Percentiles rank a stretch among this genome's conserved stretches.
Evolutionary conservation across 2,113 vertebrate genomes (phyloP).

Genomic region (Sinocyclocheilus anophthalmus): DNA sequence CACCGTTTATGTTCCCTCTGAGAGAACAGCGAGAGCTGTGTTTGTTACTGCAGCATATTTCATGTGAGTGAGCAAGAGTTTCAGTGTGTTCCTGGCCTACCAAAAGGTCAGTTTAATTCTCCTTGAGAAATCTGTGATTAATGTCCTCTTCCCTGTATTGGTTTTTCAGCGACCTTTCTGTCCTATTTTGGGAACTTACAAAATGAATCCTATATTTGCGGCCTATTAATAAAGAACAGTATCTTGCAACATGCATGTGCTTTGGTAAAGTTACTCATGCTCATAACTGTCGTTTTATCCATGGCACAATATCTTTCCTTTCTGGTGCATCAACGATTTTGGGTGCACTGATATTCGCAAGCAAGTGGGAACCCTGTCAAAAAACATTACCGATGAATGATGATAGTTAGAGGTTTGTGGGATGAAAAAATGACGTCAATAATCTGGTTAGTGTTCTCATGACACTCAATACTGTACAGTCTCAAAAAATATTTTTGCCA

Average conservation of each 20-base stretch:
- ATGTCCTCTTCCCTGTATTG: slow-evolving; percentile 45
- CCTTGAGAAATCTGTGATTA: slow-evolving; percentile 53
- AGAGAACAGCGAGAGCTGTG: slow-evolving; percentile 26
- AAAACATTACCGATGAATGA: no score
- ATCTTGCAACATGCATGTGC: slow-evolving; percentile 24
- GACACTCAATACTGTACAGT: not conserved
- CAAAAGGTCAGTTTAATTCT: slow-evolving; percentile 55
- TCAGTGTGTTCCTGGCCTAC: slow-evolving; percentile 34
- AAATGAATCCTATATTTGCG: slow-evolving; percentile 35
- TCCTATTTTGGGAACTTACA: slow-evolving; percentile 27
- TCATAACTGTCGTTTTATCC: not conserved
- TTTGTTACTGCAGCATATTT: slow-evolving; percentile 34
- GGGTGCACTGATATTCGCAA: not conserved
- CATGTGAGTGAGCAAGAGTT: slow-evolving; percentile 24
- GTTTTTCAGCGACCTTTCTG: slow-evolving; percentile 45
- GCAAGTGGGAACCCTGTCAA: no score
- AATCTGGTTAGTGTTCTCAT: not conserved
- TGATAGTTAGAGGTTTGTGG: not conserved
- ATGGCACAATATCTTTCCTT: not conserved
- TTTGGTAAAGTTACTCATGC: not conserved
- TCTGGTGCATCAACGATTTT: slow-evolving; percentile 6
- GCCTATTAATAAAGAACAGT: slow-evolving; percentile 41
- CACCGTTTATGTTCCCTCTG: not conserved
- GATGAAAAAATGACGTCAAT: not conserved
- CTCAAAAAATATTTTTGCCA: not conserved